Base-by-base conservation (phyloP, 2,888 invertebrate genomes). In the Anthrax anthrax region DNA sequence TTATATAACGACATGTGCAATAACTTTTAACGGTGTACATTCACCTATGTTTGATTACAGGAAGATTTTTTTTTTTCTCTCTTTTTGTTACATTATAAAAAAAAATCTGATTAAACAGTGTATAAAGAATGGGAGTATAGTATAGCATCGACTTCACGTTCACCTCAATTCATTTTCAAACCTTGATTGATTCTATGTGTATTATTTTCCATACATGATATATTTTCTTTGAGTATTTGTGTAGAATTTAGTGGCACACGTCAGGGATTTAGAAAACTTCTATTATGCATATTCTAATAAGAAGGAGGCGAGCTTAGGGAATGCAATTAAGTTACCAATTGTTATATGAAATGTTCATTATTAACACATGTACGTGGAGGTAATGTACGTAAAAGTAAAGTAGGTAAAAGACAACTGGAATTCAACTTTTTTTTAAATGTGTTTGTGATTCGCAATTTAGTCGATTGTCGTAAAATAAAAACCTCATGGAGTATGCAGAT, bases 271-370 rank as follows among this genome's bases (percentile, higher is more conserved):
- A 42, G 2, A 12, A 12, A 12, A 32, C 29, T 32, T 32, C 29
- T 12, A 5, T 32, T 12, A 32, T 32, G 29, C 29, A 32, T 32
- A 12, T 32, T 12, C 13, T 32, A 32, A 32, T 12, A 4, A 32
- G 9, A 12, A 32, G 23, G 23, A 32, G 17, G 34, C 27, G 39
- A 37, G 46, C 18, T 23, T 40, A 46, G 46, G 40, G 42, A 46
- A 42, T 46, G 46, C 46, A 46, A 46, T 46, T 46, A 46, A 46
- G 37, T 36, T 38, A 38, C 27, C 42, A 42, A 46, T 46, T 46
- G 46, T 46, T 45, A 32, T 32, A 32, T 1, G 12, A 32, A 12
- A 5, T 27, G 23, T 27, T 27, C 23, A 27, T 27, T 9, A 27
- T 27, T 8, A 27, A n/a, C n/a, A n/a, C n/a, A n/a, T n/a, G n/a